A percentile compares a stretch with the other conserved stretches of the same genome.
Conservation (phyloP, 2,888 invertebrate species). For the Chymomyza amoena region DNA sequence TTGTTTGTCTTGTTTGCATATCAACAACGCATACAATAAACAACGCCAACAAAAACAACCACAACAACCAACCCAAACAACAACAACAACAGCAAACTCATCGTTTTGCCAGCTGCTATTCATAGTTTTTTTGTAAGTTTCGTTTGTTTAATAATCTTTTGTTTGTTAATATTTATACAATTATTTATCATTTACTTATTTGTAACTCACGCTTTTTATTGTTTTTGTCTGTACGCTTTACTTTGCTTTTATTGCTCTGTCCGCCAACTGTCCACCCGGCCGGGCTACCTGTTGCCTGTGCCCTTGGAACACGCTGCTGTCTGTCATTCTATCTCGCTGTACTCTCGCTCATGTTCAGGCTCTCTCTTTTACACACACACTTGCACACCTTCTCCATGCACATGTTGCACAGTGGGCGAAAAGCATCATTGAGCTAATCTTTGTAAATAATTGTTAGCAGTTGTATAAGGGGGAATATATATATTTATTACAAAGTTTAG, state of each 20-base stretch:
- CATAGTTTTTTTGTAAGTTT: conserved; percentile 40
- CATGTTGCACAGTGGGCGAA: no score
- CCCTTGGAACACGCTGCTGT: no score
- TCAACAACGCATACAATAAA: conserved; percentile 2
- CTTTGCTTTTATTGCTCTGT: neutral
- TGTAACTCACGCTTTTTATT: conserved; percentile 34
- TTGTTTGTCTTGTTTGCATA: conserved; percentile 7
- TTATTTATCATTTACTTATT: conserved; percentile 17
- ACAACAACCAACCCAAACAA: neutral
- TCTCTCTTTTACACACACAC: conserved; percentile 8
- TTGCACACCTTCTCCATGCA: neutral
- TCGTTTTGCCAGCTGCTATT: neutral
- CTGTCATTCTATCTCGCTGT: no score
- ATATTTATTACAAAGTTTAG: no score
- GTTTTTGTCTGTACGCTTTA: neutral
- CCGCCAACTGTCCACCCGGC: neutral
- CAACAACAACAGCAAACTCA: conserved; percentile 10
- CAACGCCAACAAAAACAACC: conserved; percentile 10
- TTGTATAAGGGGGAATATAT: no score
- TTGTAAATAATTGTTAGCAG: no score
- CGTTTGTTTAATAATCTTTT: conserved; percentile 4
- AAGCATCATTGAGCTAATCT: no score
- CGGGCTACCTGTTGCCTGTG: conserved; percentile 48
- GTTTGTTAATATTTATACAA: neutral
- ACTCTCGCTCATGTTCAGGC: neutral